Evolutionary conservation across 2,888 invertebrate species (phyloP).

Genomic region (Mythimna albipuncta): DNA sequence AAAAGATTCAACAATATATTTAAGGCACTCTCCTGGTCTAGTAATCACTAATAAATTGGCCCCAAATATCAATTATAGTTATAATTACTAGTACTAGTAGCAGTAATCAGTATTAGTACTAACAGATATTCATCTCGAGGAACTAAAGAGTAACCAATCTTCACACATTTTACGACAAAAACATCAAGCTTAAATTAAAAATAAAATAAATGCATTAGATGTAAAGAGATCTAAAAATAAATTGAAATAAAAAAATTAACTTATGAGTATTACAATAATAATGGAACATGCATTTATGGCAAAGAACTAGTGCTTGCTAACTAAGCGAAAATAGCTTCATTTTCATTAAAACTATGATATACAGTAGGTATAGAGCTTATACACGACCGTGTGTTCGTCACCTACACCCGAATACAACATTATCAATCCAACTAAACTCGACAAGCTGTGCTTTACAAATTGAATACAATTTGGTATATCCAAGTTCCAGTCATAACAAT

Average conservation of each 20-base stretch:
- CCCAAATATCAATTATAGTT: conserved; percentile 72
- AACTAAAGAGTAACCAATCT: conserved; percentile 79
- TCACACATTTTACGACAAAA: conserved; percentile 76
- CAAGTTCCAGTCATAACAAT: conserved; percentile 41
- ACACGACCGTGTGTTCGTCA: conserved; percentile 63
- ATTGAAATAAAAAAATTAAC: conserved; percentile 87
- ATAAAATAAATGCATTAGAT: conserved; percentile 89
- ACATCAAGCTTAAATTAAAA: conserved; percentile 79
- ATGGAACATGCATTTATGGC: conserved; percentile 91
- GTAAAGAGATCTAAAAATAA: conserved; percentile 90
- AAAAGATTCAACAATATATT: conserved; percentile 74
- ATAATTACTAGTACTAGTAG: no score
- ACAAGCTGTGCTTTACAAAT: conserved; percentile 48
- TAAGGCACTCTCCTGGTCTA: conserved; percentile 84
- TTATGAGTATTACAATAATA: conserved; percentile 90
- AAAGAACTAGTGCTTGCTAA: conserved; percentile 89
- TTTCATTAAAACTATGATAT: conserved; percentile 84
- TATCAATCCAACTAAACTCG: conserved; percentile 45
- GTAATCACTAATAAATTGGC: conserved; percentile 76
- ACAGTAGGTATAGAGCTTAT: conserved; percentile 71
- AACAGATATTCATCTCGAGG: conserved; percentile 78
- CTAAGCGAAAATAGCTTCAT: conserved; percentile 89
- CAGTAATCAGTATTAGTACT: conserved; percentile 62
- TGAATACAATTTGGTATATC: conserved; percentile 53
- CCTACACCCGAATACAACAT: conserved; percentile 50